Evolutionary conservation across 1,140 invertebrate species (phyloP).

Genomic region (Drosophila novamexicana): DNA sequence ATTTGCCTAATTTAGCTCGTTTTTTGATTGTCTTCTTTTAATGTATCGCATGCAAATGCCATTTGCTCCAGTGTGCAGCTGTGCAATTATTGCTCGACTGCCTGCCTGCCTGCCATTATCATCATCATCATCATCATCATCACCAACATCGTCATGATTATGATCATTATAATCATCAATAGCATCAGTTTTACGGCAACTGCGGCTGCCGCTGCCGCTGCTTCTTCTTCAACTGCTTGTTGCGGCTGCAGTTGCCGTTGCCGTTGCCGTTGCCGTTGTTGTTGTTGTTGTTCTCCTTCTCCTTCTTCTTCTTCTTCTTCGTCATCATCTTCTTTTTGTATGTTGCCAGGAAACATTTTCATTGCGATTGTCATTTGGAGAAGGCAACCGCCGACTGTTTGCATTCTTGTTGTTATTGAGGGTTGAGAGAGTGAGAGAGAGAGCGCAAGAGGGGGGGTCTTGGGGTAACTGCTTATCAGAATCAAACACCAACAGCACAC

Average conservation of each 20-base stretch:
- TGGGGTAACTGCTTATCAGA: slow-evolving; percentile 47
- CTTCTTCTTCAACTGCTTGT: slow-evolving; percentile 5
- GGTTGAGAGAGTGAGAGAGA: not conserved
- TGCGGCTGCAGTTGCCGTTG: slow-evolving; percentile 15
- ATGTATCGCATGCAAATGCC: not conserved
- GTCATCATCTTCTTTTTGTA: not conserved
- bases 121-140: slow-evolving; percentile 23
- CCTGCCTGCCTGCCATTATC: slow-evolving; percentile 16
- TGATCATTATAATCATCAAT: slow-evolving; percentile 25
- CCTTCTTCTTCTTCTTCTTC: too few species aligned
- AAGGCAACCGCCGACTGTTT: slow-evolving; percentile 15
- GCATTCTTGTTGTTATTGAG: slow-evolving; percentile 33
- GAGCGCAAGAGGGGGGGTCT: not conserved
- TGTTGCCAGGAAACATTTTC: slow-evolving; percentile 49
- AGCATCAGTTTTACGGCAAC: not conserved
- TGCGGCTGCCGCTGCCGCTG: not conserved
- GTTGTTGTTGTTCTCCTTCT: not conserved
- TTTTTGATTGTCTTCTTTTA: not conserved
- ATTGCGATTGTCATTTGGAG: slow-evolving; percentile 52
- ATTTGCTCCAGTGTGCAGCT: slow-evolving; percentile 33
- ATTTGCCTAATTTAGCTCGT: too few species aligned
- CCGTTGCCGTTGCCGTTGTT: not conserved
- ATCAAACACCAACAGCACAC: not conserved
- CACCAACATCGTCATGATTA: slow-evolving; percentile 29
- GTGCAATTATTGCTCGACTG: slow-evolving; percentile 32